phyloP scores from a whole-genome alignment of 2,797 vertebrate genomes.

The Sarcoramphus papa region DNA sequence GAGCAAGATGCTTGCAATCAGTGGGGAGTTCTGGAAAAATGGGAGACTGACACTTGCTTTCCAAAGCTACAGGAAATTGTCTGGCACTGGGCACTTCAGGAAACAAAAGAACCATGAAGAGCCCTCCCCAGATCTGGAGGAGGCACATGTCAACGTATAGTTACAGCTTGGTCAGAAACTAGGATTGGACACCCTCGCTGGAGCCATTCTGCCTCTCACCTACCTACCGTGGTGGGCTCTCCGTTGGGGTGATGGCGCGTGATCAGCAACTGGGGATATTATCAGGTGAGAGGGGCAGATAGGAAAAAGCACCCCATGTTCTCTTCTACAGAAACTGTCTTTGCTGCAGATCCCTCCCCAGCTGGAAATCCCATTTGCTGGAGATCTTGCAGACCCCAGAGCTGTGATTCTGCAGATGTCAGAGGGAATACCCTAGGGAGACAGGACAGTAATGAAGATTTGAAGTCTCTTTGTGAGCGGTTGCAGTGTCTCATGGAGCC shows the following conservation, averaged over 20 bases:
- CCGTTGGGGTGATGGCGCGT: too few relatives aligned
- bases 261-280: background rate
- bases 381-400: background rate
- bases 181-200: background rate
- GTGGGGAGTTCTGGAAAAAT: background rate
- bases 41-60: background rate
- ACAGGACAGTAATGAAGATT: background rate
- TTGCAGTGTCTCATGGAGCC: background rate
- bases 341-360: background rate
- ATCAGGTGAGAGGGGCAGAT: accelerated
- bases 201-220: background rate
- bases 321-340: background rate
- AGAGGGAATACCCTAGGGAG: background rate
- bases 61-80: background rate
- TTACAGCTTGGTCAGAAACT: background rate
- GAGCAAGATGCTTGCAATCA: background rate
- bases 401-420: background rate
- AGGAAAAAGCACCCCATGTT: background rate
- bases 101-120: background rate
- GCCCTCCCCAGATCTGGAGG: background rate
- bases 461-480: background rate
- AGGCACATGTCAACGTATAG: background rate
- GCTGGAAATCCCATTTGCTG: background rate
- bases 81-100: background rate
- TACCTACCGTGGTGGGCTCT: background rate